A percentile compares a stretch with the other conserved stretches of the same genome.
Evolutionary conservation across 2,888 invertebrate species (phyloP).

Genomic region (Drosophila maculinotata): DNA sequence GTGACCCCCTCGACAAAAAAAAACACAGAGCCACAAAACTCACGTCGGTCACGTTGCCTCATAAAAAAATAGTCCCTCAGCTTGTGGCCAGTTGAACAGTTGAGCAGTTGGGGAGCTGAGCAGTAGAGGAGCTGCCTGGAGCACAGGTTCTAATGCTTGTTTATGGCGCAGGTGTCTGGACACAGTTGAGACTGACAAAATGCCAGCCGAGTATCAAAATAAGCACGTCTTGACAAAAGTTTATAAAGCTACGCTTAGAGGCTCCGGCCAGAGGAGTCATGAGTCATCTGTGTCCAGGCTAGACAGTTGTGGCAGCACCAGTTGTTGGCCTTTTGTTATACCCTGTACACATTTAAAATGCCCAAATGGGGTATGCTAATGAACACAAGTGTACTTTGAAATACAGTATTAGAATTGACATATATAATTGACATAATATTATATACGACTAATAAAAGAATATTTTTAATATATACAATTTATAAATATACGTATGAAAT

Average conservation of each 20-base stretch:
- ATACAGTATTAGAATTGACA: too few species aligned
- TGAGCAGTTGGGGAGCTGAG: background rate
- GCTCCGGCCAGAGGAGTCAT: slow-evolving; percentile 51
- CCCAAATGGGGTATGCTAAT: too few species aligned
- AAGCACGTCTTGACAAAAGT: slow-evolving; percentile 41
- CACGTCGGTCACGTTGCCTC: slow-evolving; percentile 59
- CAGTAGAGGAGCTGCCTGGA: slow-evolving; percentile 13
- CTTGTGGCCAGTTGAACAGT: slow-evolving; percentile 20
- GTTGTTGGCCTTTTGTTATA: background rate
- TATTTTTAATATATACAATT: too few species aligned
- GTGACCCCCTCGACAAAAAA: background rate
- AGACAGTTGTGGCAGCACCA: slow-evolving; percentile 24
- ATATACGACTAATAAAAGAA: too few species aligned
- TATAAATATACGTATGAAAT: too few species aligned
- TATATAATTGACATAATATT: too few species aligned
- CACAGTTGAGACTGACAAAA: slow-evolving; percentile 2
- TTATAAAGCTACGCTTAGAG: slow-evolving; percentile 48
- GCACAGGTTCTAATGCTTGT: slow-evolving; percentile 51
- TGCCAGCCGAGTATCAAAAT: slow-evolving; percentile 1
- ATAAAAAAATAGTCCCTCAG: slow-evolving; percentile 63
- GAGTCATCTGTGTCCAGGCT: slow-evolving; percentile 30
- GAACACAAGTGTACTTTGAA: too few species aligned
- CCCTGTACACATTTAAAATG: background rate
- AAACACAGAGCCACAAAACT: slow-evolving; percentile 6
- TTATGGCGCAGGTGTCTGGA: slow-evolving; percentile 59